Conservation (phyloP, 2,888 invertebrate genomes). For the Schrankia costaestrigalis region DNA sequence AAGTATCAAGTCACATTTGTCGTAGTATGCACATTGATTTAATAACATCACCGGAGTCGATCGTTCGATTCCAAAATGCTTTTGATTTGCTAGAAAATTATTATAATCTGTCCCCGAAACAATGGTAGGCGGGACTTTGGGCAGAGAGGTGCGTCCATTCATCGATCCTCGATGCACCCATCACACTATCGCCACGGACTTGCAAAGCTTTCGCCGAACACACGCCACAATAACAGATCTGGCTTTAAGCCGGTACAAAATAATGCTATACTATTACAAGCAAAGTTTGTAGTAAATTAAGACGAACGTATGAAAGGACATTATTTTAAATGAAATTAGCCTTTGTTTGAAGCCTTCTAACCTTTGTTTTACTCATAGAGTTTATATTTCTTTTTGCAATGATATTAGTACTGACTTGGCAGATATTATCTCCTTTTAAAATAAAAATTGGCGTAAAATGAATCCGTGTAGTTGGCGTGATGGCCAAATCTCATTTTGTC, state of each 20-base stretch:
- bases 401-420: too few relatives aligned
- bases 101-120: constrained; percentile 70
- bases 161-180: constrained; percentile 22
- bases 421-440: too few relatives aligned
- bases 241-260: constrained; percentile 42
- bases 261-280: constrained; percentile 51
- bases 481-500: too few relatives aligned
- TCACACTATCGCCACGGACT: constrained; percentile 15
- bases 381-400: too few relatives aligned
- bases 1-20: constrained; percentile 38
- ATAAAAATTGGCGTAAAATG: too few relatives aligned
- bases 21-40: constrained; percentile 54
- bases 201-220: constrained; percentile 21
- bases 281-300: constrained; percentile 47
- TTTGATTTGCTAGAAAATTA: constrained; percentile 77
- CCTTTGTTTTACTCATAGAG: too few relatives aligned
- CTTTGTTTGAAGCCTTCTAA: constrained; percentile 34
- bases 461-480: too few relatives aligned
- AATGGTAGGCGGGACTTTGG: constrained; percentile 64
- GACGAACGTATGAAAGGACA: constrained; percentile 40
- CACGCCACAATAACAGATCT: constrained; percentile 13
- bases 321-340: constrained; percentile 48
- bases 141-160: constrained; percentile 36
- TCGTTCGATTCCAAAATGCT: constrained; percentile 73
- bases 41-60: constrained; percentile 63